Base-by-base conservation (phyloP, 2,113 vertebrate species). In the Anthoscopus minutus region DNA sequence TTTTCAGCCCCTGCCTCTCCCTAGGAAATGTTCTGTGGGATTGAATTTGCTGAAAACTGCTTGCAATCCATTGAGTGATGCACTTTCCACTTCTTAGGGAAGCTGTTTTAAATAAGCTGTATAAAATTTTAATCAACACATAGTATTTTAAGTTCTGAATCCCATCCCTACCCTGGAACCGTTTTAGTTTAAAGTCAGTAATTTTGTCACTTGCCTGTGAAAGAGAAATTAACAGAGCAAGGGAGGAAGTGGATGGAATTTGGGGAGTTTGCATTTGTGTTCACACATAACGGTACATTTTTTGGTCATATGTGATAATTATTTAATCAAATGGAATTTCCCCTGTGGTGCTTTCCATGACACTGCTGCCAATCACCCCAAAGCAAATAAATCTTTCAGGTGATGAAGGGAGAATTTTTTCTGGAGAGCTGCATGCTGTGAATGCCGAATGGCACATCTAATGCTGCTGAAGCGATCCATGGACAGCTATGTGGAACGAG, bases 321-420 rank as follows among this genome's bases (percentile, higher is more conserved):
- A 91, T 86, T 93, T 93, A 88, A 95, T 89, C 73, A 70, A 81
- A 86, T 53, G n/a, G 79, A 95, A 67, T 93, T 86, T 94, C 31
- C 66, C 86, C 12, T 8, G 76, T 86, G 53, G 50, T 89, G 65
- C 83, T 85, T 81, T 82, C 64, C 51, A 44, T 82, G 48, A 84
- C 48, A 86, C 64, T 51, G 21, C 71, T 71, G 88, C 84, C 94
- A 92, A 69, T 95, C 77, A 92, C 50, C 4, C 6, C 72, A 93
- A 90, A 86, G 45, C 71, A 87, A 89, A 90, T 50, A 90, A 50
- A 84, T 31, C 74, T 61, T 88, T 64, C 69, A 73, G 82, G 85
- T 90, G 87, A n/a, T 56, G 44, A 92, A 93, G 82, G 58, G n/a
- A 81, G 42, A 5, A 2, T 90, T 95, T 88, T 30, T 56, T 82